Evolutionary conservation across 2,888 invertebrate genomes (phyloP).

Genomic region (Archaeoteleia sp.): DNA sequence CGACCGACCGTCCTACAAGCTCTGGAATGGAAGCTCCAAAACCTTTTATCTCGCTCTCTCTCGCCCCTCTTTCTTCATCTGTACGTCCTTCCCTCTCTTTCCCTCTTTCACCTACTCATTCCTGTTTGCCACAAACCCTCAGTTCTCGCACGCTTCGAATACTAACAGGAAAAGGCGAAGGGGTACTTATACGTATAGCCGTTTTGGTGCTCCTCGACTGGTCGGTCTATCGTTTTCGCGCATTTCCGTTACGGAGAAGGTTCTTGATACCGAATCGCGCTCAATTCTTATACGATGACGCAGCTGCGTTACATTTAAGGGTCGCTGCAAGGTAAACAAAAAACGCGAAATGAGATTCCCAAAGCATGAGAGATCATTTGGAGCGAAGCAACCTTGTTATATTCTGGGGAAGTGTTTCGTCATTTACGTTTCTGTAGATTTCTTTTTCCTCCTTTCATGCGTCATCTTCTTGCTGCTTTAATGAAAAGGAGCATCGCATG

Average conservation of each 20-base stretch:
- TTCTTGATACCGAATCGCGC: slow-evolving; percentile 29
- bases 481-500: too few species aligned
- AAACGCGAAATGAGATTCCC: slow-evolving; percentile 29
- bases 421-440: too few species aligned
- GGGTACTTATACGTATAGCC: slow-evolving; percentile 20
- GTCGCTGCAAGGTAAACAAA: slow-evolving; percentile 19
- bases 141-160: slow-evolving; percentile 31
- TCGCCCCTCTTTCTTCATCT: background rate
- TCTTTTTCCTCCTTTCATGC: too few species aligned
- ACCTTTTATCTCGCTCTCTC: slow-evolving; percentile 20
- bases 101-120: too few species aligned
- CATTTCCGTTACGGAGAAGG: slow-evolving; percentile 23
- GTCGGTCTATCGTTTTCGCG: slow-evolving; percentile 33
- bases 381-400: slow-evolving; percentile 22
- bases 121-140: too few species aligned
- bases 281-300: slow-evolving; percentile 38
- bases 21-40: slow-evolving; percentile 5
- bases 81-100: slow-evolving; percentile 5
- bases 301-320: slow-evolving; percentile 30
- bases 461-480: too few species aligned
- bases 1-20: slow-evolving; percentile 7
- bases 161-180: slow-evolving; percentile 30
- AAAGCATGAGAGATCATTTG: slow-evolving; percentile 27
- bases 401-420: slow-evolving; percentile 16
- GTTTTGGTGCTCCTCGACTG: slow-evolving; percentile 20